These are phyloP conservation scores for Daubentonia madagascariensis DNA, from an alignment of 2,113 vertebrate genomes.

Conservation along the genomic window DNA sequence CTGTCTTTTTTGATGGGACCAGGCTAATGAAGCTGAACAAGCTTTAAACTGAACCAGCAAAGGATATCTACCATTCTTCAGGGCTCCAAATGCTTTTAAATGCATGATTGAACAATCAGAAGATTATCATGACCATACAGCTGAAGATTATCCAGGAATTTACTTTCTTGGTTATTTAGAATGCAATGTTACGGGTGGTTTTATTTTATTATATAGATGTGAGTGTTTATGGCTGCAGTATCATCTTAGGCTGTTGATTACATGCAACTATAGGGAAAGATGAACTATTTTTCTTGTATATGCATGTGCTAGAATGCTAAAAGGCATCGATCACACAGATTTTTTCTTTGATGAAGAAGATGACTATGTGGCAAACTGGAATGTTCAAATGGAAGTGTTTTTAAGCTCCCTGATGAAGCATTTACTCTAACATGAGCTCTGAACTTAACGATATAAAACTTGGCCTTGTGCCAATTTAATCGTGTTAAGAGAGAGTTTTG, in stretches of 20 bases:
- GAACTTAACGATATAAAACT: neutral
- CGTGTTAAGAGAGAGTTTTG: neutral
- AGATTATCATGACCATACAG: neutral
- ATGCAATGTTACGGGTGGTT: neutral
- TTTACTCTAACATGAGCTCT: neutral
- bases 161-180: neutral
- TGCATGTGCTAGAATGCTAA: neutral
- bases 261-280: neutral
- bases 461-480: neutral
- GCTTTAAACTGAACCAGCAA: neutral
- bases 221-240: neutral
- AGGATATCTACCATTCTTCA: neutral
- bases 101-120: neutral
- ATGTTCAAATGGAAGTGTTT: neutral
- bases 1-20: neutral
- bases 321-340: neutral
- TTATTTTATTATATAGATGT: neutral
- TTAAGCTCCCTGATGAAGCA: neutral
- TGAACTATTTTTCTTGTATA: neutral
- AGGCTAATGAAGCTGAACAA: neutral
- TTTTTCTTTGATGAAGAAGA: neutral
- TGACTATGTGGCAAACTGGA: neutral
- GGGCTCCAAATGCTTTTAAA: neutral
- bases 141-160: neutral
- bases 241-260: neutral